A percentile compares a stretch with the other conserved stretches of the same genome.
phyloP scores from a whole-genome alignment of 2,888 invertebrate genomes.

The Leptinotarsa haldemani region DNA sequence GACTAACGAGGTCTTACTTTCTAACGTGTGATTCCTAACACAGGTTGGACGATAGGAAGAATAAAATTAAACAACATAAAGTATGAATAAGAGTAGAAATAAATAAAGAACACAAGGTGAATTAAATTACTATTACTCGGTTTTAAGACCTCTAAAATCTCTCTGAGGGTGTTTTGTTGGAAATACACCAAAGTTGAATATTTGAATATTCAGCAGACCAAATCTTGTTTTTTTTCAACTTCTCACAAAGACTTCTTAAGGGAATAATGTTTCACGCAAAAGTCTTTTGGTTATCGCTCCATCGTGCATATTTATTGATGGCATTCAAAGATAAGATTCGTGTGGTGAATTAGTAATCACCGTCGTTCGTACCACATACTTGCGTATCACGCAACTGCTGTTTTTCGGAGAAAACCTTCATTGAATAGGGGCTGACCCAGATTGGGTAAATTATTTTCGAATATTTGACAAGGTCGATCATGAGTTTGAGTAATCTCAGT shows the following conservation, averaged over 20 bases:
- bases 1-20: too few species aligned
- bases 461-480: slow-evolving; percentile 5
- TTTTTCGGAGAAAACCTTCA: slow-evolving; percentile 3
- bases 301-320: slow-evolving; percentile 12
- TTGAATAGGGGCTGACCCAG: slow-evolving; percentile 5
- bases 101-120: too few species aligned
- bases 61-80: too few species aligned
- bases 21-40: too few species aligned
- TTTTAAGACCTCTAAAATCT: too few species aligned
- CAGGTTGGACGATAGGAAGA: too few species aligned
- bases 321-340: slow-evolving; percentile 1
- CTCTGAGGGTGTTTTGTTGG: too few species aligned
- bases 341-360: background rate
- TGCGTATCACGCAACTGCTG: slow-evolving; percentile 4
- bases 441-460: background rate
- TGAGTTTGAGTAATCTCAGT: background rate
- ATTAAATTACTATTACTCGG: too few species aligned
- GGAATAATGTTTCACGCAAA: background rate
- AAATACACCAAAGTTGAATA: too few species aligned
- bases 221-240: background rate
- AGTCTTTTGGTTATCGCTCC: background rate
- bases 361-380: slow-evolving; percentile 7
- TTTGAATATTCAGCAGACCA: too few species aligned
- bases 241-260: background rate
- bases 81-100: too few species aligned